Conservation (phyloP, 2,797 vertebrate species). For the Sebastes umbrosus region DNA sequence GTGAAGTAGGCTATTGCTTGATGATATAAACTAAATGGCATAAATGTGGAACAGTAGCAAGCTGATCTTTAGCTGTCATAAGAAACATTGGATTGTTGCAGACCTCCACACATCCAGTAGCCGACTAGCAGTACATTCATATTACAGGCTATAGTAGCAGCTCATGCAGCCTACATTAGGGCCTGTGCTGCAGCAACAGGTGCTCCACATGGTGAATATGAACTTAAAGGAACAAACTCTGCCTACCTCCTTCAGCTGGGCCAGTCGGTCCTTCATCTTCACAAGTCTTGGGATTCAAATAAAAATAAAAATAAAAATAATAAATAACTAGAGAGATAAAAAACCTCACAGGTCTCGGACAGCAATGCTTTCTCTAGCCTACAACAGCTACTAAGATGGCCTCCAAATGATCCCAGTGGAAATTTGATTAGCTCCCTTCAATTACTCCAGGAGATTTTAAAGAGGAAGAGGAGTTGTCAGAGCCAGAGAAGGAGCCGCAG, state of each 20-base stretch:
- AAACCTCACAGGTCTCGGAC: background rate
- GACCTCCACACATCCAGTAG: background rate
- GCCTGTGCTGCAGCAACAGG: background rate
- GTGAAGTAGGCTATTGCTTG: background rate
- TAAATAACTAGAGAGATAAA: background rate
- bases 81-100: background rate
- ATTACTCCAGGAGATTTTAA: constrained; percentile 6
- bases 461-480: background rate
- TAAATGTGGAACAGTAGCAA: background rate
- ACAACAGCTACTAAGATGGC: constrained; percentile 29
- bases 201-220: background rate
- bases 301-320: background rate
- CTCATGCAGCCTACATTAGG: background rate
- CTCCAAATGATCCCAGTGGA: constrained; percentile 20
- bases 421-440: constrained; percentile 5
- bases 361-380: background rate
- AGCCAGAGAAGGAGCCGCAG: background rate
- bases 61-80: background rate
- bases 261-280: constrained; percentile 84
- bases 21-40: background rate
- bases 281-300: background rate
- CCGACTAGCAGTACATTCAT: background rate
- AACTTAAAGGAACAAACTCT: background rate
- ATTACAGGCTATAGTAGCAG: background rate
- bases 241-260: constrained; percentile 83